Conservation (phyloP, 2,113 vertebrate genomes). For the Anoplopoma fimbria region DNA sequence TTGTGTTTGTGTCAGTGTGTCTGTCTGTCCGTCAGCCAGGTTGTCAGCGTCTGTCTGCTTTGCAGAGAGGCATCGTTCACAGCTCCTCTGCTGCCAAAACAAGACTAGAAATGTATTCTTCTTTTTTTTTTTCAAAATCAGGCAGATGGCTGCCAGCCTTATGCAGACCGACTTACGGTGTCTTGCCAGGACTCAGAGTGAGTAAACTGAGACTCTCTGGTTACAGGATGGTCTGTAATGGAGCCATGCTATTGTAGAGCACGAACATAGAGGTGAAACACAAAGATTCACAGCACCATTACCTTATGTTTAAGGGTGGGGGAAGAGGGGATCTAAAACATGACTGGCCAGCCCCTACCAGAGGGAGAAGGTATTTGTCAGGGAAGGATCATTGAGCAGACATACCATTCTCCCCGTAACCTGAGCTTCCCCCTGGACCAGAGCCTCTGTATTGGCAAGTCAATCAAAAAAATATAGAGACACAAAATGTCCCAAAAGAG, state of each 20-base stretch:
- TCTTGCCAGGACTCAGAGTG: constrained; percentile 13
- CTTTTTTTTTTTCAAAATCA: background rate
- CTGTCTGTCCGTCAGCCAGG: constrained; percentile 8
- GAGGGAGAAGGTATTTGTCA: background rate
- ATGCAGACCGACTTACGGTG: constrained; percentile 19
- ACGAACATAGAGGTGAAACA: background rate
- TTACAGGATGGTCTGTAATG: constrained; percentile 16
- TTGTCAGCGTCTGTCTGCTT: constrained; percentile 42
- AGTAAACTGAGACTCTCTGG: constrained; percentile 14
- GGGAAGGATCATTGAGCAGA: background rate
- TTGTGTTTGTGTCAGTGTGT: constrained; percentile 1
- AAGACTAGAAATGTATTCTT: constrained; percentile 28
- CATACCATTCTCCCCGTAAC: background rate
- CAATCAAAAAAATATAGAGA: background rate
- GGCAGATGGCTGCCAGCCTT: constrained; percentile 38
- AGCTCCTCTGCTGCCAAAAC: constrained; percentile 48
- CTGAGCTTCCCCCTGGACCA: background rate
- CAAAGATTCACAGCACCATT: background rate
- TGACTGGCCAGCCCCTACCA: background rate
- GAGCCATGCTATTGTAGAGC: background rate
- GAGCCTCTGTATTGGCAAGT: background rate
- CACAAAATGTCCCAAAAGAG: background rate
- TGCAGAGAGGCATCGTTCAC: constrained; percentile 29
- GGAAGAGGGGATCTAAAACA: background rate
- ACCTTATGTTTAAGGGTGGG: background rate